Base-by-base conservation (phyloP, 1,140 invertebrate species). In the Sweltsa coloradensis region DNA sequence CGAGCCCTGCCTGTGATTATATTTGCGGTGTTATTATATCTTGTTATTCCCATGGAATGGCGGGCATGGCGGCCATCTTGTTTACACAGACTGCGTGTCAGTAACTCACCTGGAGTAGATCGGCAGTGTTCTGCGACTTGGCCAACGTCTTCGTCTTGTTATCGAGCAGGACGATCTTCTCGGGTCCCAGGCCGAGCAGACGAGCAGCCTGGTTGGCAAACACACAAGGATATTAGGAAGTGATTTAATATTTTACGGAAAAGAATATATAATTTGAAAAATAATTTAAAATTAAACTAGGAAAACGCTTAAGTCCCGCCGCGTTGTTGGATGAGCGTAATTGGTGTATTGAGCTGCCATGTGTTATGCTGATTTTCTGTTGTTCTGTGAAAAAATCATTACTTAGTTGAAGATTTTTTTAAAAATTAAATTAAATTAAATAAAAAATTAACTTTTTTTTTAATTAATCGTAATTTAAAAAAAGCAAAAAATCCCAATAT, bases 111-210 rank as follows among this genome's bases (percentile, higher is more conserved):
- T 70, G 68, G 43, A 75, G 61, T n/a, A 83, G 66, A 53, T 80
- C 78, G 5, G 67, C 60, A 16, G 78, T 76, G 43, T 69, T 67
- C 55, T 82, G 77, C 16, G 65, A 65, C 56, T 77, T 76, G 5
- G 76, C 66, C 16, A 78, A 59, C 6, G 73, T 61, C 55, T 78
- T 76, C 1, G 76, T 78, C 53, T 77, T 76, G 56, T 67, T 73
- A 65, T 83, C 79, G 34, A 83, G 61, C 11, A 83, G 63, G 26
- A 79, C 71, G 22, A 83, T 70, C 52, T 71, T 73, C 43, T 75
- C 70, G 21, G 66, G 63, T 22, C 75, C 74, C 40, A 83, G 70
- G 26, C 78, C 79, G 24, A 83, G 60, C 1, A 83, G 55, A 4
- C 80, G 62, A 13, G 74, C 67, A 9, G 76, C 71, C 77, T 82